Percentiles rank a stretch among this genome's conserved stretches.
Conservation (phyloP, 2,113 vertebrate genomes). For the Mustela nigripes region DNA sequence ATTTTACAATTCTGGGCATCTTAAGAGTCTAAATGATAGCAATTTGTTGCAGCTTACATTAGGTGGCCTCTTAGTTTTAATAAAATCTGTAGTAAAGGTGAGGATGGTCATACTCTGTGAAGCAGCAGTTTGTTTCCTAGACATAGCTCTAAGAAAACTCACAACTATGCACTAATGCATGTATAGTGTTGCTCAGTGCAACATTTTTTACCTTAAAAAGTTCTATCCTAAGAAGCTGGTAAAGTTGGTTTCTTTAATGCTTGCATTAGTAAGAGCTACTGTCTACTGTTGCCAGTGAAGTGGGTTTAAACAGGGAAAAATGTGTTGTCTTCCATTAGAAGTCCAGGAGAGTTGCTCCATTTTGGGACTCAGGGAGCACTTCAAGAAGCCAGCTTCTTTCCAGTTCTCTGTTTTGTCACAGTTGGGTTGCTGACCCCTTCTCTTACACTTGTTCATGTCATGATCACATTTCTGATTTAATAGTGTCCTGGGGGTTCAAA, state of each 20-base stretch:
- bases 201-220: neutral
- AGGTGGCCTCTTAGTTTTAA: neutral
- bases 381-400: neutral
- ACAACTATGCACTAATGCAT: neutral
- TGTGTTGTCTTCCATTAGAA: neutral
- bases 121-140: neutral
- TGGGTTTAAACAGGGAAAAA: neutral
- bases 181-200: neutral
- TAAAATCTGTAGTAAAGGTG: neutral
- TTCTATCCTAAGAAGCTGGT: slow-evolving; percentile 6
- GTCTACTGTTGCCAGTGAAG: neutral
- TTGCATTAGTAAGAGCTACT: neutral
- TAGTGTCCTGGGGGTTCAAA: neutral
- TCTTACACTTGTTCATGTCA: neutral
- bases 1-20: neutral
- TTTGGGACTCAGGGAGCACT: neutral
- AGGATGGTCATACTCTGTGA: neutral
- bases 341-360: neutral
- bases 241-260: neutral
- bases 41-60: neutral
- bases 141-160: neutral
- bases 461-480: neutral
- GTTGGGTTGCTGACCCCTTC: neutral
- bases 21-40: neutral
- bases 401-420: neutral